These are phyloP conservation scores for Criorhina ranunculi DNA, from an alignment of 2,888 invertebrate species.

Conservation along the genomic window DNA sequence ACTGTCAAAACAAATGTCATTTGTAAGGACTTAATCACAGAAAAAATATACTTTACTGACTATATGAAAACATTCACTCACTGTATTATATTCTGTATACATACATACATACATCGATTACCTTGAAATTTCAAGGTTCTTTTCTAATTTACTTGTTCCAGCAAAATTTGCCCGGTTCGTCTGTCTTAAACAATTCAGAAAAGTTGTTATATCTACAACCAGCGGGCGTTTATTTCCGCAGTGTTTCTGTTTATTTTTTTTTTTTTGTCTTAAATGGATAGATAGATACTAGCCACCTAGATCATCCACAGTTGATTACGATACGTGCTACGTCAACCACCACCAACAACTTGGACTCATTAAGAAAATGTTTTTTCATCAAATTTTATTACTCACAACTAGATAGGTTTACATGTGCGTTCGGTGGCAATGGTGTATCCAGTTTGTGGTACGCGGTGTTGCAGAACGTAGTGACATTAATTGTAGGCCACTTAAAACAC, in stretches of 20 bases:
- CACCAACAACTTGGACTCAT: constrained; percentile 22
- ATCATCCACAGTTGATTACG: constrained; percentile 33
- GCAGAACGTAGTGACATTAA: constrained; percentile 51
- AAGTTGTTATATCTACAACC: constrained; percentile 30
- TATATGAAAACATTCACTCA: constrained; percentile 29
- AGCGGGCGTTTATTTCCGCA: constrained; percentile 48
- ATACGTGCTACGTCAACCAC: constrained; percentile 14
- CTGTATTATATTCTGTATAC: not conserved
- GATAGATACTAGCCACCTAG: constrained; percentile 18
- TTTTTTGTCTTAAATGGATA: constrained; percentile 11
- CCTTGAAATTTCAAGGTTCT: constrained; percentile 48
- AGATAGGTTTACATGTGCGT: not conserved
- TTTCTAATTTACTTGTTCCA: constrained; percentile 35
- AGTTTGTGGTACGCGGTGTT: constrained; percentile 3
- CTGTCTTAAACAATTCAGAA: constrained; percentile 26
- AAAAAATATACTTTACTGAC: constrained; percentile 23
- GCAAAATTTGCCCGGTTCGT: constrained; percentile 19
- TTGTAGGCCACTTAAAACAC: constrained; percentile 10
- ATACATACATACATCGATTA: too few relatives aligned
- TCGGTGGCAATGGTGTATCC: not conserved
- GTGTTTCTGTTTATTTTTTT: constrained; percentile 3
- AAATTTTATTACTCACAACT: constrained; percentile 29
- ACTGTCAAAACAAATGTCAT: too few relatives aligned
- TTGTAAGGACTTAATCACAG: not conserved
- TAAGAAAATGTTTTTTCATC: constrained; percentile 44